These are phyloP conservation scores for Callocephalon fimbriatum DNA, from an alignment of 2,113 vertebrate species.

Conservation along the genomic window DNA sequence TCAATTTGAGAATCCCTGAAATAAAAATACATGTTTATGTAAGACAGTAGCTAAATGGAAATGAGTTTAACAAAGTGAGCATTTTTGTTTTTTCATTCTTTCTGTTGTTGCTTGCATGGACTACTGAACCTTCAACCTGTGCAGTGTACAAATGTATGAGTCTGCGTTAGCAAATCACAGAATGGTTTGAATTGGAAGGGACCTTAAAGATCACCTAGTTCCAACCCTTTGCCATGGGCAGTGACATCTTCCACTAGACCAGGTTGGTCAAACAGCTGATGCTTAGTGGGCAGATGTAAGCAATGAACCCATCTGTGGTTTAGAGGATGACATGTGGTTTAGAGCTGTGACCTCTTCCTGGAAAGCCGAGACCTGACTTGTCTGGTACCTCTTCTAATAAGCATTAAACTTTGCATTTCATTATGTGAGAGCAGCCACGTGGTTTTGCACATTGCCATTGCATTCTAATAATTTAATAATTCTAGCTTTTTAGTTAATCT, in stretches of 20 bases:
- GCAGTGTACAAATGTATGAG: not conserved
- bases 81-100: not conserved
- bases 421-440: rapidly evolving
- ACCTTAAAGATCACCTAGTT: not conserved
- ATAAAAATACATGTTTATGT: not conserved
- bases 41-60: not conserved
- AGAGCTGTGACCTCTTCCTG: not conserved
- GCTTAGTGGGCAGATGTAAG: not conserved
- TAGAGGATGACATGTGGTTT: not conserved
- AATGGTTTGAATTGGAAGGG: not conserved
- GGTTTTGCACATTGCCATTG: not conserved
- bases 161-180: not conserved
- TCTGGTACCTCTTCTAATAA: not conserved
- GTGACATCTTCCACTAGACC: not conserved
- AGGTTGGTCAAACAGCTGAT: not conserved
- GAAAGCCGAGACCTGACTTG: not conserved
- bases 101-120: not conserved
- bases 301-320: not conserved
- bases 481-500: not conserved
- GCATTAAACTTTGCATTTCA: not conserved
- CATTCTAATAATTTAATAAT: not conserved
- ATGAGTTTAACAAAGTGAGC: not conserved
- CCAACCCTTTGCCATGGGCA: not conserved
- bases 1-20: not conserved
- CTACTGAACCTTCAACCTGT: not conserved